Evolutionary conservation across 2,797 vertebrate species (phyloP).

Genomic region (Pipistrellus kuhlii): DNA sequence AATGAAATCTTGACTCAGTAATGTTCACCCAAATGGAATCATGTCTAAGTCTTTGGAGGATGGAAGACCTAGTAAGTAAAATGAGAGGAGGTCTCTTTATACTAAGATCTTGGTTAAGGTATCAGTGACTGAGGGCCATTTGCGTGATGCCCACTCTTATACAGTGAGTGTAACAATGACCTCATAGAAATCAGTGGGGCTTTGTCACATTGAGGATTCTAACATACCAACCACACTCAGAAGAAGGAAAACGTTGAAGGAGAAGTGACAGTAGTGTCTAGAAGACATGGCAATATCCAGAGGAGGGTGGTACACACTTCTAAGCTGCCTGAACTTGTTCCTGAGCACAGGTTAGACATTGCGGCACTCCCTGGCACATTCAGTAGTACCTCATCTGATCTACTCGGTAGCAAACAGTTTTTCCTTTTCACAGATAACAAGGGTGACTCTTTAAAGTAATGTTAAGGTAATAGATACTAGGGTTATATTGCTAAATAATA

Average conservation of each 20-base stretch:
- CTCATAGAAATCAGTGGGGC: not conserved
- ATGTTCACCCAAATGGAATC: not conserved
- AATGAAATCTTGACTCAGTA: not conserved
- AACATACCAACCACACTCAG: not conserved
- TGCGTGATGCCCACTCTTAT: not conserved
- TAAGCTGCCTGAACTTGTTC: not conserved
- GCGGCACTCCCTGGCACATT: not conserved
- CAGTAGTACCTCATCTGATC: not conserved
- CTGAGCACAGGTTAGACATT: not conserved
- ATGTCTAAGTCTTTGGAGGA: not conserved
- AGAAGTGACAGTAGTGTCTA: not conserved
- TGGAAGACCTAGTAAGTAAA: conserved; percentile 1
- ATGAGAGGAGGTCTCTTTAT: not conserved
- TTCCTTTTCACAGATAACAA: not conserved
- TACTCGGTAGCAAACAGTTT: not conserved
- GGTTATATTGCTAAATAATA: not conserved
- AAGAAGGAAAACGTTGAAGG: not conserved
- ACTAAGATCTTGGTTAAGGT: conserved; percentile 3
- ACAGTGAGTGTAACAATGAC: not conserved
- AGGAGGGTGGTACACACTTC: not conserved
- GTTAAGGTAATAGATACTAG: not conserved
- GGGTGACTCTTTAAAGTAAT: not conserved
- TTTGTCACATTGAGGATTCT: not conserved
- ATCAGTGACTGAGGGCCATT: not conserved
- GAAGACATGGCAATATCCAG: not conserved